Base-by-base conservation (phyloP, 1,140 invertebrate genomes). In the Drosophila jambulina region DNA sequence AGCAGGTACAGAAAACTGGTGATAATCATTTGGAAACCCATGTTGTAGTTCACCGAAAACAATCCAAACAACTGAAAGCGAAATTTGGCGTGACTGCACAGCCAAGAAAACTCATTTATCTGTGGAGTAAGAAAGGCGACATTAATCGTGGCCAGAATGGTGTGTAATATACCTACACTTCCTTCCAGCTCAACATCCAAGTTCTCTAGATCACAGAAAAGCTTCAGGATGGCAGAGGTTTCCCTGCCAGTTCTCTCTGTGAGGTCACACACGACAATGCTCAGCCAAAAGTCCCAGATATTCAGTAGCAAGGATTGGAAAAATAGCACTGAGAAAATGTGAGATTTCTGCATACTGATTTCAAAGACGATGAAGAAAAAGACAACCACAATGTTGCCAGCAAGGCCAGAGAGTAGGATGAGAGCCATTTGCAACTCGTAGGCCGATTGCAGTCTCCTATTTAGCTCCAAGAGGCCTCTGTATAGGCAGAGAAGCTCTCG, bases 261-360 rank as follows among this genome's bases (percentile, higher is more conserved):
- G 23, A 79, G 49, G 3, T 87, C 79, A 15, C 83, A 87, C 9
- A 74, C 45, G 0, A 46, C 12, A 27, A 86, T 67, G 32, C 27
- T 38, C 8, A 82, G 19, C 78, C 83, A 86, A 40, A 79, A 86
- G 12, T 87, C 80, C 42, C 63, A 49, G 0, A 69, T 21, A 43
- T 87, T 87, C 2, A 78, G 32, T 2, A 65, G 4, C 13, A 80
- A 21, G 0, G 61, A 21, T 1, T 77, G 71, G 0, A 36, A 1
- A 13, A 87, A 60, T 0, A 46, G 1, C 3, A 58, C 1, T 2
- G 34, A 0, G 2, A 49, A 27, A 0, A 57, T 10, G 1, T 60
- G 0, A 0, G 17, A 7, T 3, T 45, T 36, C 0, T 40, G 15
- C 23, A 75, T 5, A n/a, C 61, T 80, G 0, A 83, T 25, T 5